A percentile compares a stretch with the other conserved stretches of the same genome.
phyloP scores from a whole-genome alignment of 2,797 vertebrate species.

The Hemibagrus guttatus region DNA sequence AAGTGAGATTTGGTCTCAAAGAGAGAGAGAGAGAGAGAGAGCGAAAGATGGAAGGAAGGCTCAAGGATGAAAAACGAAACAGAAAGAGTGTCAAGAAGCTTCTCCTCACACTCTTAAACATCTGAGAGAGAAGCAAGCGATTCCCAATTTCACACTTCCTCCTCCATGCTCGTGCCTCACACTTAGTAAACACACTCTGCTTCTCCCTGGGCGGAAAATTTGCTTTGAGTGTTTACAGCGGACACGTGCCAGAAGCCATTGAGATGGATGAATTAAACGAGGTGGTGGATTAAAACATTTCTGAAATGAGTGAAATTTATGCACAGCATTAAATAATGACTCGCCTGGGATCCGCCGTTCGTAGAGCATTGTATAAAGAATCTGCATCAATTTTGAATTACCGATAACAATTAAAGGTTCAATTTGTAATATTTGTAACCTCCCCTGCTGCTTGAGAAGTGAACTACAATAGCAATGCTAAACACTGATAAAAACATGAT shows the following conservation, averaged over 20 bases:
- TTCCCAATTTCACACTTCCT: constrained; percentile 46
- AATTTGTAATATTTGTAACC: not conserved
- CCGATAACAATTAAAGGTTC: not conserved
- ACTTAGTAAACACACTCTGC: constrained; percentile 28
- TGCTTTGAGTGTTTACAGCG: constrained; percentile 1
- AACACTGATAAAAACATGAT: not conserved
- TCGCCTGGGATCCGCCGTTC: not conserved
- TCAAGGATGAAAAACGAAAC: constrained; percentile 20
- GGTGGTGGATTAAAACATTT: not conserved
- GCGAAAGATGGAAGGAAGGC: constrained; percentile 1
- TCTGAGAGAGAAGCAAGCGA: constrained; percentile 28
- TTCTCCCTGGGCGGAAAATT: constrained; percentile 6
- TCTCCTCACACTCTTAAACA: constrained; percentile 11
- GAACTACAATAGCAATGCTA: not conserved
- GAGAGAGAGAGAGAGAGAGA: not conserved
- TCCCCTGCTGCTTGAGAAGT: not conserved
- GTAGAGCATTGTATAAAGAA: not conserved
- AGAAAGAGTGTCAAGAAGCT: constrained; percentile 23
- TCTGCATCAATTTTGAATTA: not conserved
- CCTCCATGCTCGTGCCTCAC: constrained; percentile 11
- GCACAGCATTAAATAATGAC: not conserved
- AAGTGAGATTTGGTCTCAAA: constrained; percentile 37
- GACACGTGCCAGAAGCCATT: not conserved
- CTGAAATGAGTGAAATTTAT: not conserved
- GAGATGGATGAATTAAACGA: not conserved